phyloP scores from a whole-genome alignment of 2,888 invertebrate genomes.

The Athalia cordata region DNA sequence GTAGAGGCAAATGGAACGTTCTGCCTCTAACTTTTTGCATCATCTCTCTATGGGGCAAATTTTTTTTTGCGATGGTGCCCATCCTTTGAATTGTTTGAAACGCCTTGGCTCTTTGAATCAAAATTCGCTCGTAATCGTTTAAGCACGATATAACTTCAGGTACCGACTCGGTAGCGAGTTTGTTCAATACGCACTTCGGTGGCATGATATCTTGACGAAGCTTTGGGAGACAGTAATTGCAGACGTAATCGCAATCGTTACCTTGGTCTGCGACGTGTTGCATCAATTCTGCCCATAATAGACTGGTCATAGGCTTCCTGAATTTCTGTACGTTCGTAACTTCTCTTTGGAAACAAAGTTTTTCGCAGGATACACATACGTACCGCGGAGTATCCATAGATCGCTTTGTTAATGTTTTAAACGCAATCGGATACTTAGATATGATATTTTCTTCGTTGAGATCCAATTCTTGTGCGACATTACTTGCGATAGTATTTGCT shows the following conservation, averaged over 20 bases:
- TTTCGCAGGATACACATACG: slow-evolving; percentile 54
- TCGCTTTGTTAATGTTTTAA: slow-evolving; percentile 49
- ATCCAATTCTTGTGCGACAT: slow-evolving; percentile 42
- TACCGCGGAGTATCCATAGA: slow-evolving; percentile 49
- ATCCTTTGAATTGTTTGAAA: slow-evolving; percentile 64
- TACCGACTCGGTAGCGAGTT: slow-evolving; percentile 48
- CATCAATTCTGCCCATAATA: slow-evolving; percentile 47
- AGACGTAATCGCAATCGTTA: slow-evolving; percentile 26
- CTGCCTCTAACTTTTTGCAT: slow-evolving; percentile 33
- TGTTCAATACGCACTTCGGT: slow-evolving; percentile 58
- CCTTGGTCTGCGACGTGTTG: slow-evolving; percentile 8
- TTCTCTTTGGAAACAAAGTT: slow-evolving; percentile 51
- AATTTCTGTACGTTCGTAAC: slow-evolving; percentile 45
- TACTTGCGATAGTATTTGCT: slow-evolving; percentile 24
- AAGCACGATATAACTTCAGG: slow-evolving; percentile 52
- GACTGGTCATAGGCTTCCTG: slow-evolving; percentile 45
- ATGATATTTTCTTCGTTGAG: slow-evolving; percentile 51
- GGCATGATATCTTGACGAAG: slow-evolving; percentile 55
- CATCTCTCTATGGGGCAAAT: slow-evolving; percentile 54
- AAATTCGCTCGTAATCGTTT: slow-evolving; percentile 57
- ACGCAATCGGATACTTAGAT: slow-evolving; percentile 48
- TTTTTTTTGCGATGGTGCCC: slow-evolving; percentile 61
- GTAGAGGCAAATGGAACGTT: slow-evolving; percentile 58
- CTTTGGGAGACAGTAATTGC: slow-evolving; percentile 49
- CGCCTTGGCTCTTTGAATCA: slow-evolving; percentile 64